Evolutionary conservation across 2,797 vertebrate species (phyloP).

Genomic region (Rhinogobio ventralis): DNA sequence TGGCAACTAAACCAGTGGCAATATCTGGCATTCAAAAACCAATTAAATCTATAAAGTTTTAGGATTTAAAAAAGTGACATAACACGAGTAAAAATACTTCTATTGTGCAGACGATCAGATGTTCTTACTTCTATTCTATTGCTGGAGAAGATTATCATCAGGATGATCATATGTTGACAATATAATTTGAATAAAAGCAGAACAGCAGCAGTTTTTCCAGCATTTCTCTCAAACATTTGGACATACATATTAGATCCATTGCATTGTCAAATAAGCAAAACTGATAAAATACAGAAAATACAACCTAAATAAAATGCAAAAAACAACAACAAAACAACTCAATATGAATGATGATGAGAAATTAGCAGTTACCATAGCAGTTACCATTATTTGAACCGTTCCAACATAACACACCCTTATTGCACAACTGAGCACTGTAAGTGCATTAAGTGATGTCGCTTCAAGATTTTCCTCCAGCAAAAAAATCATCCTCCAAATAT

Average conservation of each 20-base stretch:
- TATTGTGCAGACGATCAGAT: neutral
- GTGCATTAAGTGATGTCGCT: neutral
- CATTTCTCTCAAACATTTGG: neutral
- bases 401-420: conserved; percentile 28
- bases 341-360: neutral
- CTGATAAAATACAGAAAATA: neutral
- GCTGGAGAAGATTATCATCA: neutral
- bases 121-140: neutral
- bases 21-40: neutral
- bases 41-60: neutral
- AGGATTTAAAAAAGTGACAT: neutral
- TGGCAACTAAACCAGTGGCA: neutral
- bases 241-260: neutral
- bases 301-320: neutral
- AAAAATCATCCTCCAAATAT: conserved; percentile 36
- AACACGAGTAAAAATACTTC: neutral
- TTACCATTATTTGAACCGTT: neutral
- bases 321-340: neutral
- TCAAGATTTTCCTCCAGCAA: conserved; percentile 3
- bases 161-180: neutral
- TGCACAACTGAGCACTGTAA: neutral
- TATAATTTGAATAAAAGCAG: neutral
- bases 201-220: neutral
- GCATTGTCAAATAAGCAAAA: neutral
- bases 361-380: neutral